Evolutionary conservation across 1,140 invertebrate species (phyloP).

Genomic region (Berghia stephanieae): DNA sequence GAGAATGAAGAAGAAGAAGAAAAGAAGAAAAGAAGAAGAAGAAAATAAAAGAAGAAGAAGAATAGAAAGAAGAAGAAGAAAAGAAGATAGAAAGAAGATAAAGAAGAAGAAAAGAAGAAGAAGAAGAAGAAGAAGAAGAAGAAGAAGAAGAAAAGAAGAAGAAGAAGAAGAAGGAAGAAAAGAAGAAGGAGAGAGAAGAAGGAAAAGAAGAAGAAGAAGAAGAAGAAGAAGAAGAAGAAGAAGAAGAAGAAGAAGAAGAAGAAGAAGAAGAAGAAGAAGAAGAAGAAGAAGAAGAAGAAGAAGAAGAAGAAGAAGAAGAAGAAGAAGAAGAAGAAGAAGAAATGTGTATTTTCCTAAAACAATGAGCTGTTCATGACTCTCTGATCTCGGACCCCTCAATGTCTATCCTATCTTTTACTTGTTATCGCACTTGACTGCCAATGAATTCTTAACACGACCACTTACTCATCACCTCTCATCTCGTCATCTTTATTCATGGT

Average conservation of each 20-base stretch:
- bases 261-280: constrained; percentile 11
- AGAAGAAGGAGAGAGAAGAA: not conserved
- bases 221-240: not conserved
- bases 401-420: too few species aligned
- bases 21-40: not conserved
- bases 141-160: not conserved
- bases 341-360: too few species aligned
- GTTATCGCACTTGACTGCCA: too few species aligned
- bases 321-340: too few species aligned
- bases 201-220: not conserved
- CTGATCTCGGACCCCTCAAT: too few species aligned
- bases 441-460: too few species aligned
- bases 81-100: constrained; percentile 16
- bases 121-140: constrained; percentile 8
- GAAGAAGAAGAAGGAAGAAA: not conserved
- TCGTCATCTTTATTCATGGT: too few species aligned
- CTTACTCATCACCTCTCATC: too few species aligned
- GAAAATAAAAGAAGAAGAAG: not conserved
- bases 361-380: too few species aligned
- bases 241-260: constrained; percentile 19
- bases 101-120: not conserved
- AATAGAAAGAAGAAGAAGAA: constrained; percentile 15
- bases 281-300: constrained; percentile 8
- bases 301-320: not conserved
- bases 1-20: not conserved